A percentile compares a stretch with the other conserved stretches of the same genome.
These are phyloP conservation scores for Cebuella pygmaea DNA, from an alignment of 2,797 vertebrate species.

Conservation along the genomic window DNA sequence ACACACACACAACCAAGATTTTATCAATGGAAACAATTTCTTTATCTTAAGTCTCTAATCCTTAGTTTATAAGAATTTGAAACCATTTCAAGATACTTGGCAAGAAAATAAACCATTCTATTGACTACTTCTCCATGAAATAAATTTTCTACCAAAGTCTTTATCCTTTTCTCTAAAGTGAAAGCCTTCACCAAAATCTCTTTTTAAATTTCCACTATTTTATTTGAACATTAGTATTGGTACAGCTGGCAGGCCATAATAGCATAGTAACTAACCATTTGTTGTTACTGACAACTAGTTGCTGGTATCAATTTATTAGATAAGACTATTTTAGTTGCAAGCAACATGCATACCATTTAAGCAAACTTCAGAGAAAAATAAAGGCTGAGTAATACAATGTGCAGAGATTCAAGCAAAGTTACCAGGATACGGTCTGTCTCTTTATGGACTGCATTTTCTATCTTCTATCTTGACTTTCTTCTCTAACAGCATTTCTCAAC, in stretches of 20 bases:
- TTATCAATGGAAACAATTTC: background rate
- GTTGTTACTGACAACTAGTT: background rate
- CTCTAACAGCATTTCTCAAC: background rate
- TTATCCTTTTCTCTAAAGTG: background rate
- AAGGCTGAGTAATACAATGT: background rate
- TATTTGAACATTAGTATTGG: background rate
- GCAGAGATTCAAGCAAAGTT: background rate
- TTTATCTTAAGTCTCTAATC: background rate
- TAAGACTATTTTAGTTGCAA: background rate
- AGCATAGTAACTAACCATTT: background rate
- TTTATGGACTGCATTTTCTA: background rate
- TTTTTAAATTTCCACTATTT: background rate
- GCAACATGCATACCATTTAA: background rate
- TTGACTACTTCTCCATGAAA: background rate
- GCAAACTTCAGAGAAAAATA: background rate
- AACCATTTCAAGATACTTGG: background rate
- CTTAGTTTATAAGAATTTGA: background rate
- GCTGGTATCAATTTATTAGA: background rate
- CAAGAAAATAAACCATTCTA: background rate
- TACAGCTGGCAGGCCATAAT: background rate
- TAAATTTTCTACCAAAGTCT: background rate
- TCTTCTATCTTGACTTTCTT: background rate
- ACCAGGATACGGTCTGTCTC: background rate
- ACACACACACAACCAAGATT: fast-evolving
- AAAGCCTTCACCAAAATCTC: background rate